Evolutionary conservation across 2,113 vertebrate species (phyloP).

Genomic region (Fregetta grallaria): DNA sequence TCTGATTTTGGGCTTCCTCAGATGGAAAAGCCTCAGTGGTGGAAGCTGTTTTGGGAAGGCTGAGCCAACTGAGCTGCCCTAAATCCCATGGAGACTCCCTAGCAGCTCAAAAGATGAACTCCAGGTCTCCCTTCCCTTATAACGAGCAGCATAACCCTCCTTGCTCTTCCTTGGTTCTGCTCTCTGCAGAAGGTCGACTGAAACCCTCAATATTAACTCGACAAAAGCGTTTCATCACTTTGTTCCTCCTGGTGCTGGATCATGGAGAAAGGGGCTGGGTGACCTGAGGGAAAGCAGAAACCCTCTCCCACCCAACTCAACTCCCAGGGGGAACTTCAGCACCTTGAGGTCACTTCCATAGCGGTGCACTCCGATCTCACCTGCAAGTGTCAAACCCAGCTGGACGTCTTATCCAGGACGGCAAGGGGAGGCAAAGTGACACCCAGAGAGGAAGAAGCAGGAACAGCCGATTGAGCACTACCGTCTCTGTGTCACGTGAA

Average conservation of each 20-base stretch:
- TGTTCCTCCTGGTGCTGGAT: neutral
- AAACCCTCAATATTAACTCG: neutral
- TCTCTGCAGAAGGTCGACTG: neutral
- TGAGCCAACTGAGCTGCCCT: neutral
- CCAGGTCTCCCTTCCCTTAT: neutral
- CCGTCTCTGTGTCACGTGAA: neutral
- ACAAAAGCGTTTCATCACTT: neutral
- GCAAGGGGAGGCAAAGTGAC: neutral
- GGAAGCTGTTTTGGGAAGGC: neutral
- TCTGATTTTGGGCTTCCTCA: neutral
- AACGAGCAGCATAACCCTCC: neutral
- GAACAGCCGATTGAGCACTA: neutral
- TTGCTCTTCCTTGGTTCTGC: neutral
- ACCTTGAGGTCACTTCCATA: neutral
- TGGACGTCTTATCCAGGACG: fast-evolving
- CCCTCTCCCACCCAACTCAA: neutral
- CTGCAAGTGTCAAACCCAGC: neutral
- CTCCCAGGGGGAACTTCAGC: neutral
- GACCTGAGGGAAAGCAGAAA: neutral
- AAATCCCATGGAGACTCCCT: neutral
- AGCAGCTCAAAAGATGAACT: neutral
- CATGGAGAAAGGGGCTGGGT: neutral
- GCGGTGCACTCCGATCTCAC: fast-evolving
- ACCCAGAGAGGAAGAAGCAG: neutral
- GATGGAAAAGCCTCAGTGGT: neutral